Evolutionary conservation across 2,888 invertebrate genomes (phyloP).

Genomic region (Falcaria lacertinaria): DNA sequence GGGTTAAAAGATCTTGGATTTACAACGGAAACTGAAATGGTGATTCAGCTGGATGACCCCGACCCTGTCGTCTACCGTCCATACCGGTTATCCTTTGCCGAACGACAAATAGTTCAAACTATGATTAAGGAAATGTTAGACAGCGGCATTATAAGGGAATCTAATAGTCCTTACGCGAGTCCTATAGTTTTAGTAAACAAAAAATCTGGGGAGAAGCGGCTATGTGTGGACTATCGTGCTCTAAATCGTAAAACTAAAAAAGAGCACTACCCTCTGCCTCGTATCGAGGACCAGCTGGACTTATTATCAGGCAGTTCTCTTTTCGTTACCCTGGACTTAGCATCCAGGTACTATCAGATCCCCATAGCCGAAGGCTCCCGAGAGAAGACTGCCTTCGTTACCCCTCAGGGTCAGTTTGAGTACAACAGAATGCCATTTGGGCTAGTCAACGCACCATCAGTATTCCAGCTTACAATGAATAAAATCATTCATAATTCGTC

Average conservation of each 20-base stretch:
- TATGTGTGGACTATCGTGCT: conserved; percentile 21
- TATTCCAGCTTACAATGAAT: conserved; percentile 24
- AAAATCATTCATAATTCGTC: conserved; percentile 12
- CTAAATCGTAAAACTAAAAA: conserved; percentile 16
- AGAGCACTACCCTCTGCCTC: conserved; percentile 18
- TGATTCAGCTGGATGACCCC: conserved; percentile 7
- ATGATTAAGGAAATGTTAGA: conserved; percentile 23
- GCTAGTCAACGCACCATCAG: conserved; percentile 20
- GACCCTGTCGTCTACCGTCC: conserved; percentile 11
- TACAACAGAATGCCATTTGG: conserved; percentile 26
- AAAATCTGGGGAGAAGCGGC: conserved; percentile 19
- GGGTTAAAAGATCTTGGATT: conserved; percentile 4
- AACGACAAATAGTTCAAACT: conserved; percentile 6
- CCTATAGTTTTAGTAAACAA: conserved; percentile 23
- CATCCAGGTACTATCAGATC: conserved; percentile 27
- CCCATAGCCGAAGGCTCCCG: conserved; percentile 15
- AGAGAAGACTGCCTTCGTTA: conserved; percentile 25
- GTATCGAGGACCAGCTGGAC: conserved; percentile 21
- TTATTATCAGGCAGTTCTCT: conserved; percentile 12
- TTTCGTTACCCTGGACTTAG: conserved; percentile 17
- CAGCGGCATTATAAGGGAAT: conserved; percentile 14
- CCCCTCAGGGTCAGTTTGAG: conserved; percentile 22
- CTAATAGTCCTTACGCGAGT: conserved; percentile 18
- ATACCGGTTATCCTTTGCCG: conserved; percentile 10
- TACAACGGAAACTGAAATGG: conserved; percentile 8